Base-by-base conservation (phyloP, 1,140 invertebrate species). In the Eumeta japonica region DNA sequence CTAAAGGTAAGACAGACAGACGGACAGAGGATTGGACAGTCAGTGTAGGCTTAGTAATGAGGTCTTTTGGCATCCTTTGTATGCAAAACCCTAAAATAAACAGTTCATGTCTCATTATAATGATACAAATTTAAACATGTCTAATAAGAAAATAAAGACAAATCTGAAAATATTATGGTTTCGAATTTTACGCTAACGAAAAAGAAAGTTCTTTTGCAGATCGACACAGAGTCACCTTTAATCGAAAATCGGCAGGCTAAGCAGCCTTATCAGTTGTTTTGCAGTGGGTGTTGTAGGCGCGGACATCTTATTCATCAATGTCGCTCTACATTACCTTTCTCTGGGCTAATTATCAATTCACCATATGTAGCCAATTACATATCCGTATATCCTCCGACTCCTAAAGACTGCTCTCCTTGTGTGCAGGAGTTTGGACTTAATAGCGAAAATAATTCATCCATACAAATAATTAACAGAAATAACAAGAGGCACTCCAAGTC, bases 301-400 rank as follows among this genome's bases (percentile, higher is more conserved):
- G 84, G 84, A 0, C 85, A 87, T 49, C 61, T 80, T 2, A 76
- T 80, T 2, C 78, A 81, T 46, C 63, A 67, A 2, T 83, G 81
- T 49, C 58, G 80, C 27, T 10, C 49, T 16, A 46, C 48, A 16
- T 28, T 64, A 11, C 63, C 63, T 0, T 70, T 74, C 44, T 63
- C 59, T 12, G 58, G 62, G 3, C 45, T 70, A 3, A 59, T 62
- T 2, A 59, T 74, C 31, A 61, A 62, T 40, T 56, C 64, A 10
- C 70, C 70, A 2, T 63, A 58, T 27, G 66, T 74, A 1, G 48
- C 48, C 4, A 31, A 52, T 5, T 74, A 74, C 35, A 45, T 52
- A 16, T 56, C 59, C 0, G 15, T 70, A 1, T 67, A 62, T 38
- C 24, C 49, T 2, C 34, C 48, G 29, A 19, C 37, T 16, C 10